Evolutionary conservation across 2,113 vertebrate genomes (phyloP).

Genomic region (Naja naja): DNA sequence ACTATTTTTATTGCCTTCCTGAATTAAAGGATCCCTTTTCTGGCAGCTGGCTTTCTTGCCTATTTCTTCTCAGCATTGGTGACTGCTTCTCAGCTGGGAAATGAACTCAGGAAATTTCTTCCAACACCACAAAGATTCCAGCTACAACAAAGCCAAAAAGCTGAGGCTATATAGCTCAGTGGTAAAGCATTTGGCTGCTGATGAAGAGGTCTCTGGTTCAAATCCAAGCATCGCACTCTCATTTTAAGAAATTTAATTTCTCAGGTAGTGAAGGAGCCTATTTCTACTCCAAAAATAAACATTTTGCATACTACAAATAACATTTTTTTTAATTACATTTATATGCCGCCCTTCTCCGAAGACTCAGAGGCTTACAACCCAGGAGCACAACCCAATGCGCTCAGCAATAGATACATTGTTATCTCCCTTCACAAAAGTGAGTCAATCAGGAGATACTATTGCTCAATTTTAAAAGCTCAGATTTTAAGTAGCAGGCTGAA

Average conservation of each 20-base stretch:
- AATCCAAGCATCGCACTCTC: not conserved
- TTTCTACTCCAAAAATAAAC: not conserved
- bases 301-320: not conserved
- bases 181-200: constrained; percentile 12
- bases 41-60: no score
- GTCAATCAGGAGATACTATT: not conserved
- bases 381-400: no score
- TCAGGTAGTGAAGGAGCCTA: not conserved
- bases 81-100: no score
- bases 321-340: no score
- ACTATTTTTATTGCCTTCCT: no score
- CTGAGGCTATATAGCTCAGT: not conserved
- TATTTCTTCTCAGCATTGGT: no score
- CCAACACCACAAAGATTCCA: not conserved
- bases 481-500: not conserved
- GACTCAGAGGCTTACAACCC: no score
- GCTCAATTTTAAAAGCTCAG: not conserved
- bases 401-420: no score
- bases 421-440: not conserved
- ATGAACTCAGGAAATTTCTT: no score
- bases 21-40: no score
- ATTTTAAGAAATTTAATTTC: not conserved
- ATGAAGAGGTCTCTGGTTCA: constrained; percentile 14
- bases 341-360: no score
- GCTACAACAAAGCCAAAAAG: accelerated